Evolutionary conservation across 2,888 invertebrate genomes (phyloP), one percentile per base, ranked within the genome.

Genomic region (Hermaeophaga mercurialis): DNA sequence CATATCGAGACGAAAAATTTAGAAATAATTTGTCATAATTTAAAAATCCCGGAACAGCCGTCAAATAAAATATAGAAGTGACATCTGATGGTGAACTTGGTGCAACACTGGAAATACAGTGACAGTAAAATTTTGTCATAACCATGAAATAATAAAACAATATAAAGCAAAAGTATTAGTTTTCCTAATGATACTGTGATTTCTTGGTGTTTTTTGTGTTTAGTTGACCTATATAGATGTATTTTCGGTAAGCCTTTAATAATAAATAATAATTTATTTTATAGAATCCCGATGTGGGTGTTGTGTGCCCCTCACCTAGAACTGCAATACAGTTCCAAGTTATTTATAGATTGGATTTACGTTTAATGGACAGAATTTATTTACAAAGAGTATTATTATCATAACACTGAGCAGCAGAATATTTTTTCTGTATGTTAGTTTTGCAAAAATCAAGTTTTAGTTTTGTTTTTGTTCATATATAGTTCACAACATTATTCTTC

Each of bases 111-210:
- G 46, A 26, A 47, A 24, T 22, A 26, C 31, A 46, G 14, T 66
- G 66, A 66, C 66, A 67, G 58, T 53, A 53, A 59, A 48, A 64
- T 65, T 66, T 68, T 69, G 64, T 68, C 70, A 70, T 71, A 71
- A 71, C 70, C 71, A 71, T 70, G 66, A 70, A 71, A 71, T 68
- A 66, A 64, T 65, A 63, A 61, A 69, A 66, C 62, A 65, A 65
- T 63, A 55, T 63, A 56, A 66, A 62, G 60, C 61, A 68, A 69
- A 65, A 61, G 46, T 57, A 59, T 45, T 58, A 61, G 54, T 59
- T 64, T 66, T 61, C 54, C 44, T 61, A 54, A 66, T 65, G 64
- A 65, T 61, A 59, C 55, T 65, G 63, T 56, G 56, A 54, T 64
- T 63, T 59, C 45, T 62, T 60, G 47, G 59, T 56, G 62, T 64